phyloP scores from a whole-genome alignment of 1,140 invertebrate species.

The Aethina tumida region DNA sequence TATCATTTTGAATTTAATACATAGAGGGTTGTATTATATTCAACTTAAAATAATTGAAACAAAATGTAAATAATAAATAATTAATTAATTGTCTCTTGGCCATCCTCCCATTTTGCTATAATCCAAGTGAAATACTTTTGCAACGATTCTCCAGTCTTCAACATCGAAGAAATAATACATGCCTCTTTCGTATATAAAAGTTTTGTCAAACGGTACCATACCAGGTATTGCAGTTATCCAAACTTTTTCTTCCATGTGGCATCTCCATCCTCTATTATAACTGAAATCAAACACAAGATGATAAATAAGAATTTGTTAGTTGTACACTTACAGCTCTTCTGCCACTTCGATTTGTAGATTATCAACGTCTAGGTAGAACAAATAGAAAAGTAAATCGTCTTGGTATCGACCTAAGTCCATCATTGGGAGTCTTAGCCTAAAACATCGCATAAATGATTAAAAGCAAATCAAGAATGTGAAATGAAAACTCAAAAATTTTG shows the following conservation, averaged over 20 bases:
- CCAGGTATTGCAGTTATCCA: slow-evolving; percentile 98
- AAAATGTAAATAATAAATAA: no score
- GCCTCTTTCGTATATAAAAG: slow-evolving; percentile 89
- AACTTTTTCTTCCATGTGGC: slow-evolving; percentile 96
- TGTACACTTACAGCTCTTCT: slow-evolving; percentile 82
- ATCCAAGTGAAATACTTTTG: slow-evolving; percentile 94
- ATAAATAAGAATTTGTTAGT: background rate
- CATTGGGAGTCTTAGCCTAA: slow-evolving; percentile 84
- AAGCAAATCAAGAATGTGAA: no score
- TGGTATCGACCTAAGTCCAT: slow-evolving; percentile 94
- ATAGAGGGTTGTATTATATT: no score
- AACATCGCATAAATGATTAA: slow-evolving; percentile 18
- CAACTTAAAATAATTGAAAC: no score
- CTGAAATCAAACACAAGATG: slow-evolving; percentile 39
- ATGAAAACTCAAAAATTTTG: no score
- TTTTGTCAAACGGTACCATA: slow-evolving; percentile 86
- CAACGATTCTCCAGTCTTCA: slow-evolving; percentile 90
- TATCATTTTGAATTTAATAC: no score
- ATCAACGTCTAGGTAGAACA: slow-evolving; percentile 98
- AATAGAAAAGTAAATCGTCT: slow-evolving; percentile 97
- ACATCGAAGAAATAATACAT: slow-evolving; percentile 99
- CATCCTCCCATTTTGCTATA: slow-evolving; percentile 94
- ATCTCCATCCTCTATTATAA: slow-evolving; percentile 96
- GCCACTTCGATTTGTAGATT: slow-evolving; percentile 93
- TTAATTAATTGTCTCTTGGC: no score